phyloP scores from a whole-genome alignment of 2,797 vertebrate species.

The Sebastes reedi region DNA sequence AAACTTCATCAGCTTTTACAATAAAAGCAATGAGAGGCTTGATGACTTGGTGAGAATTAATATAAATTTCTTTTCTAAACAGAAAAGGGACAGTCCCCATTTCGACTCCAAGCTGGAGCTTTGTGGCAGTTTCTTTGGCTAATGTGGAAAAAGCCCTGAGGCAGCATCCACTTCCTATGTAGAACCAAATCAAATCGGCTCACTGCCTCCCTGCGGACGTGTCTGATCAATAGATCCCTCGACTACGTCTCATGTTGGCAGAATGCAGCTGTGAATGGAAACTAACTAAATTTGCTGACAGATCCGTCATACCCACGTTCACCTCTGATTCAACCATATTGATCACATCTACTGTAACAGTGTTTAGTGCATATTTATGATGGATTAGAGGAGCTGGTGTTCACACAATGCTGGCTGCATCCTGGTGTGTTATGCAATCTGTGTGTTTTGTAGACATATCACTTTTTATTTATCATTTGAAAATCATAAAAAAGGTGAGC shows the following conservation, averaged over 20 bases:
- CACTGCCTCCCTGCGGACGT: constrained; percentile 62
- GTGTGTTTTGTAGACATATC: background rate
- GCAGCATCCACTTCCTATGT: constrained; percentile 73
- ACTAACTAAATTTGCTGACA: constrained; percentile 49
- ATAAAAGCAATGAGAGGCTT: background rate
- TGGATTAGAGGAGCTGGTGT: background rate
- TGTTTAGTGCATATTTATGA: constrained; percentile 14
- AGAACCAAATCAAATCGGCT: constrained; percentile 78
- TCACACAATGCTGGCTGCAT: background rate
- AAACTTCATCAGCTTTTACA: background rate
- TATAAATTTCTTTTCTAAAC: background rate
- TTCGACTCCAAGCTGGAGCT: constrained; percentile 39
- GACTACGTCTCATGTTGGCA: constrained; percentile 55
- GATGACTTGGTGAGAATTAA: background rate
- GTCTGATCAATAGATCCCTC: constrained; percentile 73
- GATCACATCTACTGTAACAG: constrained; percentile 19
- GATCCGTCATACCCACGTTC: constrained; percentile 29
- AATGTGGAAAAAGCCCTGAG: constrained; percentile 85
- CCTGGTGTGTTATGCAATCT: constrained; percentile 38
- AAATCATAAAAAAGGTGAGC: constrained; percentile 13
- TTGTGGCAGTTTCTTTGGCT: constrained; percentile 71
- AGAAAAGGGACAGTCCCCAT: constrained; percentile 10
- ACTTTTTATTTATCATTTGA: constrained; percentile 1
- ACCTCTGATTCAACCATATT: constrained; percentile 17
- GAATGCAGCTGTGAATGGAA: constrained; percentile 59